Percentiles rank a stretch among this genome's conserved stretches.
Conservation (phyloP, 2,888 invertebrate species). For the Leucophora obtusa region DNA sequence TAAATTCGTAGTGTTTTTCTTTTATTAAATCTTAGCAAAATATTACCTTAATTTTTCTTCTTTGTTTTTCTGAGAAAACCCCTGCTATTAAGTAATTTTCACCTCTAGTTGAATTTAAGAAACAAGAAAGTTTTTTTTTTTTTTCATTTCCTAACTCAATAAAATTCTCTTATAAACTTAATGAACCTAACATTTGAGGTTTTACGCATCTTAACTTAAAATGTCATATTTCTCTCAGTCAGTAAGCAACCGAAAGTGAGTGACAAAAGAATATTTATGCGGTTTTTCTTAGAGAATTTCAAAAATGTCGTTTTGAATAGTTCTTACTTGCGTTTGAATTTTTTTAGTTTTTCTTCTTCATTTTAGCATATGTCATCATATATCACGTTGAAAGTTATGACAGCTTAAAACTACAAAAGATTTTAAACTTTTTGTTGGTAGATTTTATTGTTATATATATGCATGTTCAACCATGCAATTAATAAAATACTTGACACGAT, state of each 20-base stretch:
- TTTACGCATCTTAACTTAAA: neutral
- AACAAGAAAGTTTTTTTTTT: too few species aligned
- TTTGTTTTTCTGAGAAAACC: too few species aligned
- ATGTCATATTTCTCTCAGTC: conserved; percentile 15
- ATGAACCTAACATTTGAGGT: conserved; percentile 22
- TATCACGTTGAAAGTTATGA: neutral
- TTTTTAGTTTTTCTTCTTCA: neutral
- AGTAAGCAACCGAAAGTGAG: neutral
- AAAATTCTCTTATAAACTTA: conserved; percentile 21
- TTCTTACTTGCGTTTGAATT: neutral
- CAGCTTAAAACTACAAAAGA: neutral
- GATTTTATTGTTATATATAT: neutral
- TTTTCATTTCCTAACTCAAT: conserved; percentile 13
- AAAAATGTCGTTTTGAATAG: conserved; percentile 15
- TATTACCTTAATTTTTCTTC: too few species aligned
- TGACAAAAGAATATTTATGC: neutral
- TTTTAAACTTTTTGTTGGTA: neutral
- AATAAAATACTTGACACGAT: neutral
- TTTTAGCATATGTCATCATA: conserved; percentile 20
- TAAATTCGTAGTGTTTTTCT: too few species aligned
- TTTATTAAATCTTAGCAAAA: too few species aligned
- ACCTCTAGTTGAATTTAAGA: too few species aligned
- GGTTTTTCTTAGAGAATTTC: conserved; percentile 20
- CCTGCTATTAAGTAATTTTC: too few species aligned
- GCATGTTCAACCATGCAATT: neutral